Evolutionary conservation across 2,113 vertebrate genomes (phyloP).

Genomic region (Acrocephalus kingi): DNA sequence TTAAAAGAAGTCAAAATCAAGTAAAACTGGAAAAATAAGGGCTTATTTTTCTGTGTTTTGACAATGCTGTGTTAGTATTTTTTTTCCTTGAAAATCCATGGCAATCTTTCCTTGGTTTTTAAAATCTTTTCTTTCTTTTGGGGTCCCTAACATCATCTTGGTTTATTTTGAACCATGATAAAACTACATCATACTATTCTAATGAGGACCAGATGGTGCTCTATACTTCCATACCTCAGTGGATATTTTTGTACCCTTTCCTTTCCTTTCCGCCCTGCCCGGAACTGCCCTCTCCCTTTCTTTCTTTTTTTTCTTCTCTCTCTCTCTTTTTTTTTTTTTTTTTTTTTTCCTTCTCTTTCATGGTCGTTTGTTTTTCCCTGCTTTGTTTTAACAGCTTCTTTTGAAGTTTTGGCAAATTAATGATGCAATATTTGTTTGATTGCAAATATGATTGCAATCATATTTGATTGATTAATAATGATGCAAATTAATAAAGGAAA

Average conservation of each 20-base stretch:
- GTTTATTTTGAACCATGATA: not conserved
- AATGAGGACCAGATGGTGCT: not conserved
- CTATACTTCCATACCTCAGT: not conserved
- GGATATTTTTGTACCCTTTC: not conserved
- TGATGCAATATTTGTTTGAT: no score
- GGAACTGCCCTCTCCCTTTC: no score
- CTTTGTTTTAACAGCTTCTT: not conserved
- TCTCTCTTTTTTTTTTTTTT: no score
- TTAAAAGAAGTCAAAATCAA: not conserved
- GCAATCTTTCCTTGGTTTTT: not conserved
- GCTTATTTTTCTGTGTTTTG: not conserved
- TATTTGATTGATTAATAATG: no score
- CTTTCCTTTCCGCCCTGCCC: no score
- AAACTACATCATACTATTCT: not conserved
- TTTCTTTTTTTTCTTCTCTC: not conserved
- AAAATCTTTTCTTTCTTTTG: not conserved
- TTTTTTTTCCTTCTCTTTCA: not conserved
- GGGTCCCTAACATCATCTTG: accelerated
- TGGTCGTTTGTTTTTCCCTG: not conserved
- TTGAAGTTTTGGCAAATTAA: not conserved
- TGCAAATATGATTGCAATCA: no score
- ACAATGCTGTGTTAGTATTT: not conserved
- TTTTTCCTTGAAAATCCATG: not conserved
- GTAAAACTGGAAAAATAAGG: not conserved
- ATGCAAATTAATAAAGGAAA: not conserved